A percentile compares a stretch with the other conserved stretches of the same genome.
phyloP scores from a whole-genome alignment of 2,888 invertebrate genomes.

The Meganola albula region DNA sequence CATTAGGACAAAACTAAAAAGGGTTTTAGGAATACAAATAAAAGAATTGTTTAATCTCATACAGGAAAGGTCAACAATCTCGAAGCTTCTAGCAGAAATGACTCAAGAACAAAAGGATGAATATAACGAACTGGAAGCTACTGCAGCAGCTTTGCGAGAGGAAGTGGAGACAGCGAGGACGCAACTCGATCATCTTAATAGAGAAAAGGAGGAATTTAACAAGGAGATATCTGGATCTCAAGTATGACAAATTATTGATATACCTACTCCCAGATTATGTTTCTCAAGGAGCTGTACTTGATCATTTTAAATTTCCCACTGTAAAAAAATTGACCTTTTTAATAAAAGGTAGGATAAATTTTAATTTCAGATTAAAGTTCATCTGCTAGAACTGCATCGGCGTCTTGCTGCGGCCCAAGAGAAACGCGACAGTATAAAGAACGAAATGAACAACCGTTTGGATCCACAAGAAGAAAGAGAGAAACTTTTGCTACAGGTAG shows the following conservation, averaged over 20 bases:
- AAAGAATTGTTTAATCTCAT: no score
- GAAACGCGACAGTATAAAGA: conserved; percentile 79
- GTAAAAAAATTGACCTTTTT: no score
- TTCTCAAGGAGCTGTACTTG: no score
- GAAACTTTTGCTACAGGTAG: conserved; percentile 84
- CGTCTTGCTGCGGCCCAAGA: conserved; percentile 58
- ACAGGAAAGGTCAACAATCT: conserved; percentile 80
- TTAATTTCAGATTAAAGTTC: conserved; percentile 65
- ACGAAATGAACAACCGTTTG: conserved; percentile 82
- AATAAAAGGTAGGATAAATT: no score
- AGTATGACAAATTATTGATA: no score
- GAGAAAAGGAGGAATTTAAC: conserved; percentile 81
- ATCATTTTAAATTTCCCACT: no score
- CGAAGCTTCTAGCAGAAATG: conserved; percentile 81
- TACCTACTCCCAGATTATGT: no score
- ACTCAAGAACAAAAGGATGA: conserved; percentile 77
- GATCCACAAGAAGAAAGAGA: conserved; percentile 89
- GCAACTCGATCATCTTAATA: conserved; percentile 80
- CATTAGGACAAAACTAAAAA: no score
- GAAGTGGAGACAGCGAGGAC: conserved; percentile 78
- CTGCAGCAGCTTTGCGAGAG: conserved; percentile 66
- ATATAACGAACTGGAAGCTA: conserved; percentile 66
- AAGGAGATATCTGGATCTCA: conserved; percentile 82
- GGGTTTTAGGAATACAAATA: no score
- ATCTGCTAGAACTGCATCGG: conserved; percentile 59